Evolutionary conservation across 2,113 vertebrate species (phyloP).

Genomic region (Suncus etruscus): DNA sequence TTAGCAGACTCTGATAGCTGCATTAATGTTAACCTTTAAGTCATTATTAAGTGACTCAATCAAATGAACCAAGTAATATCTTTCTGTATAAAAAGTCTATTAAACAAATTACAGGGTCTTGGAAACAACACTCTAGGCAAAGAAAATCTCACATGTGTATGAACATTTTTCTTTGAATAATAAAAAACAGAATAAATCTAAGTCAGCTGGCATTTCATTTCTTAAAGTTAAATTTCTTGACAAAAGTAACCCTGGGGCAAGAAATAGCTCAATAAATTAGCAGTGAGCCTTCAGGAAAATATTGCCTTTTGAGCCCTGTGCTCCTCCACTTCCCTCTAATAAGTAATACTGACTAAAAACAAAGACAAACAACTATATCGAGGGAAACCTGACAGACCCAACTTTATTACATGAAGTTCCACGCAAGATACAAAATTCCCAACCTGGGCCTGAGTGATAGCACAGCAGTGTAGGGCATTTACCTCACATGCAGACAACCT

Average conservation of each 20-base stretch:
- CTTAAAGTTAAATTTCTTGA: slow-evolving; percentile 56
- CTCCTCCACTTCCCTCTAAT: no score
- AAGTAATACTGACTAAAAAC: no score
- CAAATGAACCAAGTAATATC: slow-evolving; percentile 73
- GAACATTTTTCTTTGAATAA: slow-evolving; percentile 48
- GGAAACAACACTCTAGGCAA: slow-evolving; percentile 43
- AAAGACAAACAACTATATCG: no score
- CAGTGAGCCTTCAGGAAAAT: no score
- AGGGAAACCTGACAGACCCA: no score
- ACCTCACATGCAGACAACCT: no score
- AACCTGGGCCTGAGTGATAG: no score
- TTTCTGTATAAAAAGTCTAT: slow-evolving; percentile 60
- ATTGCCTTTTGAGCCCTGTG: no score
- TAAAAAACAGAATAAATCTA: slow-evolving; percentile 55
- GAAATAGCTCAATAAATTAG: no score
- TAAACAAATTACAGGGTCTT: slow-evolving; percentile 66
- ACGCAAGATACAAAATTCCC: no score
- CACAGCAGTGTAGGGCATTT: no score
- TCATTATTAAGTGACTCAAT: slow-evolving; percentile 65
- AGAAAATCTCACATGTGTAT: slow-evolving; percentile 40
- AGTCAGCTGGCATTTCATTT: slow-evolving; percentile 24
- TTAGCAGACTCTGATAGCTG: slow-evolving; percentile 23
- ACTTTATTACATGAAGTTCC: no score
- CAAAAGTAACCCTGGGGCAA: background rate
- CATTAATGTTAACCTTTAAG: slow-evolving; percentile 64